A percentile compares a stretch with the other conserved stretches of the same genome.
These are phyloP conservation scores for Cistogaster globosa DNA, from an alignment of 2,888 invertebrate genomes.

Conservation along the genomic window DNA sequence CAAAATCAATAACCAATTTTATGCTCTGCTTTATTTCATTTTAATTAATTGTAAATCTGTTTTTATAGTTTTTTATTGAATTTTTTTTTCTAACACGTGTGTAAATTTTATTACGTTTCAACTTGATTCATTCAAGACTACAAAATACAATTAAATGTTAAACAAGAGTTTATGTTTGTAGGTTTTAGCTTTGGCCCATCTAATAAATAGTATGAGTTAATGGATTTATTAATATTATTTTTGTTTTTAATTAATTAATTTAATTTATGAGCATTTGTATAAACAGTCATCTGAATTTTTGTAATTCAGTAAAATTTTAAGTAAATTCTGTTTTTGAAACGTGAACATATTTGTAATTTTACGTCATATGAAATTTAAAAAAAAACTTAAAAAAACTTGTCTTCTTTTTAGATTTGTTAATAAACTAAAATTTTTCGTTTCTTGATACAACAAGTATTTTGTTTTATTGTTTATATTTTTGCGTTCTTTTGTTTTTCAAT, in stretches of 20 bases:
- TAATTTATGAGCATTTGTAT: not conserved
- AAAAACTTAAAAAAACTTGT: too few relatives aligned
- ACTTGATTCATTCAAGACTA: constrained; percentile 9
- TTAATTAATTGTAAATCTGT: constrained; percentile 18
- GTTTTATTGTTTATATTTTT: not conserved
- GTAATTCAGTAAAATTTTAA: not conserved
- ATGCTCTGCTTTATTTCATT: constrained; percentile 18
- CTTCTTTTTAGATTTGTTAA: not conserved
- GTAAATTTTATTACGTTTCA: not conserved
- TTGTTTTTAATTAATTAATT: not conserved
- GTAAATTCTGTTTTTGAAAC: not conserved
- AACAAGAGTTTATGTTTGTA: not conserved
- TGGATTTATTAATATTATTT: not conserved
- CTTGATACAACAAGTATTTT: not conserved
- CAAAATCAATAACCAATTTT: not conserved
- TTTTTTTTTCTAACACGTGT: constrained; percentile 34
- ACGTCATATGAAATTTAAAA: not conserved
- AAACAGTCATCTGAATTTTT: too few relatives aligned
- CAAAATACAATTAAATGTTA: not conserved
- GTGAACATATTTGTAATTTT: not conserved
- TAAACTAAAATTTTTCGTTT: not conserved
- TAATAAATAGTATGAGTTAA: not conserved
- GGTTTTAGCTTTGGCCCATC: not conserved
- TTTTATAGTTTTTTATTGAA: constrained; percentile 7
- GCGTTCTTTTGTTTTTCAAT: not conserved